These are phyloP conservation scores for Drosophila sproati DNA, from an alignment of 1,140 invertebrate genomes.

Conservation along the genomic window DNA sequence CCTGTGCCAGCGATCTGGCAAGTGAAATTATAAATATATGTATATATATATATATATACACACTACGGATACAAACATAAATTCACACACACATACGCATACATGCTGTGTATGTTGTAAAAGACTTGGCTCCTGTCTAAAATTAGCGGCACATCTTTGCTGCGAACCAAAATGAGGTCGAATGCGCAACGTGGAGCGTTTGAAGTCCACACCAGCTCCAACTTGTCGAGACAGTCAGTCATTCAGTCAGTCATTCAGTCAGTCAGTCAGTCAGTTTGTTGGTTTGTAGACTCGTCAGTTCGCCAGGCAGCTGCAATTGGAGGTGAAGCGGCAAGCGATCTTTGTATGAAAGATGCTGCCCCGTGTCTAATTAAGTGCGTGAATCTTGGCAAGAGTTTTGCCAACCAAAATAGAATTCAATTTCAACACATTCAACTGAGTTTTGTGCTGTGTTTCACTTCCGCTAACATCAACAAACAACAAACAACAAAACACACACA, in stretches of 20 bases:
- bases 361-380: conserved; percentile 76
- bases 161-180: conserved; percentile 47
- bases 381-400: conserved; percentile 69
- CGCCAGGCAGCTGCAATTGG: conserved; percentile 61
- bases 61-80: not conserved
- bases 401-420: conserved; percentile 63
- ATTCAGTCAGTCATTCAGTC: not conserved
- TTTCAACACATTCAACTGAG: conserved; percentile 66
- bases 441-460: conserved; percentile 56
- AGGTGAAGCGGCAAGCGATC: conserved; percentile 29
- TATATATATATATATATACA: conserved; percentile 3
- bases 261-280: not conserved
- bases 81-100: not conserved
- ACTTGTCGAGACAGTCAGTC: not conserved
- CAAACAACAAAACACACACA: conserved; percentile 7
- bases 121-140: conserved; percentile 42
- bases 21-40: conserved; percentile 14
- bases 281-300: conserved; percentile 31
- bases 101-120: conserved; percentile 30
- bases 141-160: conserved; percentile 37
- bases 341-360: conserved; percentile 29
- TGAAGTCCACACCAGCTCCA: conserved; percentile 37
- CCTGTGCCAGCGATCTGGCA: conserved; percentile 52
- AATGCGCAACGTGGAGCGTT: conserved; percentile 32
- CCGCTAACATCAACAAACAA: conserved; percentile 43